These are phyloP conservation scores for Bradypodion pumilum DNA, from an alignment of 2,797 vertebrate species.

Conservation along the genomic window DNA sequence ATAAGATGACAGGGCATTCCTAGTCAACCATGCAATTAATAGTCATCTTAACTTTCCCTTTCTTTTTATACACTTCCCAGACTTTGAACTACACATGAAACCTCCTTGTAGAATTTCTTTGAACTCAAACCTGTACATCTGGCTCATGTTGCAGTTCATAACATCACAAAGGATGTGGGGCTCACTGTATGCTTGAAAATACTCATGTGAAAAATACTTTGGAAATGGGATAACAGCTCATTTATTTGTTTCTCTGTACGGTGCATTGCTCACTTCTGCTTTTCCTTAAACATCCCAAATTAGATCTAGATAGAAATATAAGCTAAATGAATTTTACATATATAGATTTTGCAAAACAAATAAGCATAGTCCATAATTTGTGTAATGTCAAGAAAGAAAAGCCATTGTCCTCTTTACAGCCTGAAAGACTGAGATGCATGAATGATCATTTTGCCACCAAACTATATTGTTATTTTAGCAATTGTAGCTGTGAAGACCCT, in stretches of 20 bases:
- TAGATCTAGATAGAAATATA: neutral
- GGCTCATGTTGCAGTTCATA: neutral
- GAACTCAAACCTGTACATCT: neutral
- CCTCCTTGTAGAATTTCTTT: no score
- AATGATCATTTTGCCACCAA: neutral
- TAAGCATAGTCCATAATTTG: neutral
- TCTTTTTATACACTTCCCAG: neutral
- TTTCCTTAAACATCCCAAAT: no score
- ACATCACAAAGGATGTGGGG: neutral
- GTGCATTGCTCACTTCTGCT: no score
- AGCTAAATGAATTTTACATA: no score
- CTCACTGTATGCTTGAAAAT: neutral
- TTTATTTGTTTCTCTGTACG: neutral
- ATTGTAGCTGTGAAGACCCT: neutral
- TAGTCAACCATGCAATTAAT: neutral
- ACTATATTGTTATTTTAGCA: neutral
- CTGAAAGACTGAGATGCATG: neutral
- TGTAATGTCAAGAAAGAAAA: neutral
- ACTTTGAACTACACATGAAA: no score
- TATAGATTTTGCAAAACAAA: neutral
- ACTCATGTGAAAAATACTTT: neutral
- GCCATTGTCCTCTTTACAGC: neutral
- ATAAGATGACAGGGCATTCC: neutral
- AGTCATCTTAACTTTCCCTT: neutral
- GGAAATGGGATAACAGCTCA: neutral